Conservation (phyloP, 2,113 vertebrate genomes). For the Rhipidura dahli region DNA sequence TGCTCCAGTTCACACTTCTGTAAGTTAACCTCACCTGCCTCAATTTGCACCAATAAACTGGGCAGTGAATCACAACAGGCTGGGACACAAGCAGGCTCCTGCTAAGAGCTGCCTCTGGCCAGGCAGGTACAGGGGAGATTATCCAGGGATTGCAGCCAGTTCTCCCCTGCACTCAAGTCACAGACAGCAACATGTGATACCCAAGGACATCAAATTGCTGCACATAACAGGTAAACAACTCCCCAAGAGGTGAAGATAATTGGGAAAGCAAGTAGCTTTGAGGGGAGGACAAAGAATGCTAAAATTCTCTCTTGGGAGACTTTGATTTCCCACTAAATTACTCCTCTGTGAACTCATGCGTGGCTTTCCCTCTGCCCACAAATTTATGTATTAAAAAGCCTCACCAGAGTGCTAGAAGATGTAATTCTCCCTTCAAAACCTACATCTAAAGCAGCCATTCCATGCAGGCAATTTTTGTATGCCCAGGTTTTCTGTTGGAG, state of each 20-base stretch:
- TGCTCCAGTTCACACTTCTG: accelerated
- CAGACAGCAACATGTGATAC: accelerated
- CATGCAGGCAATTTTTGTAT: not conserved
- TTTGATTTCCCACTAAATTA: not conserved
- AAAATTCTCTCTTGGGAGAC: not conserved
- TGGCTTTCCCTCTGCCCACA: not conserved
- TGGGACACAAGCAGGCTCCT: not conserved
- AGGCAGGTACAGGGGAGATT: not conserved
- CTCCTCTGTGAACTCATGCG: not conserved
- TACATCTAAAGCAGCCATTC: not conserved
- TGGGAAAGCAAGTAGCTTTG: not conserved
- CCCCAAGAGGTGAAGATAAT: not conserved
- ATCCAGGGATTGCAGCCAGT: too few relatives aligned
- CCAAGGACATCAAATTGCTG: not conserved
- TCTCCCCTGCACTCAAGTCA: not conserved
- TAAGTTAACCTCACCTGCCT: not conserved
- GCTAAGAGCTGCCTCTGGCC: not conserved
- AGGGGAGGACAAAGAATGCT: not conserved
- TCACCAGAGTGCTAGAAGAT: not conserved
- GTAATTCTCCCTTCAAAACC: not conserved
- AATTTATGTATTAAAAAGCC: not conserved
- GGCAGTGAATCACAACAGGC: not conserved
- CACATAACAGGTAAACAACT: not conserved
- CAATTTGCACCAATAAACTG: not conserved
- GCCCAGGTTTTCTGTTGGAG: not conserved